A percentile compares a stretch with the other conserved stretches of the same genome.
These are phyloP conservation scores for Brachypteracias leptosomus DNA, from an alignment of 2,113 vertebrate species.

Conservation along the genomic window DNA sequence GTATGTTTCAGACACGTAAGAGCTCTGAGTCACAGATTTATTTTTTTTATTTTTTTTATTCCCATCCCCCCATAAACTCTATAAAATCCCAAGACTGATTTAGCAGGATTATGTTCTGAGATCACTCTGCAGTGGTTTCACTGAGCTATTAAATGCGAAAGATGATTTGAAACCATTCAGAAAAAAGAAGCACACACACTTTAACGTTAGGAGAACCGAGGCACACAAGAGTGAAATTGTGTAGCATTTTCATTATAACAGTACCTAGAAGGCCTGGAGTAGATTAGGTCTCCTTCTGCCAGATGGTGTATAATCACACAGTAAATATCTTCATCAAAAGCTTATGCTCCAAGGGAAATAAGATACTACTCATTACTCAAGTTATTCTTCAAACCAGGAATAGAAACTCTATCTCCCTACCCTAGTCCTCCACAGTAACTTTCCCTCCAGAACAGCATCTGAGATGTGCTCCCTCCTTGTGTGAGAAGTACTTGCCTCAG, in stretches of 20 bases:
- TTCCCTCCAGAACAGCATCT: not conserved
- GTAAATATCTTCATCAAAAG: not conserved
- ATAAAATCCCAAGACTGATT: not conserved
- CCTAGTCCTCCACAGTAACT: rapidly evolving
- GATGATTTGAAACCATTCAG: not conserved
- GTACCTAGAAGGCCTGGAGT: not conserved
- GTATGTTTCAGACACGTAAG: not conserved
- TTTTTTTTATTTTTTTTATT: not conserved
- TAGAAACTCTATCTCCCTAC: not conserved
- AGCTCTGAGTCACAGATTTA: not conserved
- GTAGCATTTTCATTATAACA: not conserved
- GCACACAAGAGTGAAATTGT: not conserved
- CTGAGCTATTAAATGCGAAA: not conserved
- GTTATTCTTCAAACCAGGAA: not conserved
- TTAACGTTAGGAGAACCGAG: not conserved
- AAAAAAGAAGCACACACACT: not conserved
- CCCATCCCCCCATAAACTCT: not conserved
- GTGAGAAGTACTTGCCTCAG: not conserved
- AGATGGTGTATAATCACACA: not conserved
- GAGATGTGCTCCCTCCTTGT: not conserved
- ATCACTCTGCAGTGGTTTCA: not conserved
- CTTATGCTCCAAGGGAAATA: not conserved
- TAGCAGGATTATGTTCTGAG: not conserved
- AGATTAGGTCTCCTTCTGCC: not conserved
- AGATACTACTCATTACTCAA: not conserved